These are phyloP conservation scores for Corapipo altera DNA, from an alignment of 2,113 vertebrate genomes.

Conservation along the genomic window DNA sequence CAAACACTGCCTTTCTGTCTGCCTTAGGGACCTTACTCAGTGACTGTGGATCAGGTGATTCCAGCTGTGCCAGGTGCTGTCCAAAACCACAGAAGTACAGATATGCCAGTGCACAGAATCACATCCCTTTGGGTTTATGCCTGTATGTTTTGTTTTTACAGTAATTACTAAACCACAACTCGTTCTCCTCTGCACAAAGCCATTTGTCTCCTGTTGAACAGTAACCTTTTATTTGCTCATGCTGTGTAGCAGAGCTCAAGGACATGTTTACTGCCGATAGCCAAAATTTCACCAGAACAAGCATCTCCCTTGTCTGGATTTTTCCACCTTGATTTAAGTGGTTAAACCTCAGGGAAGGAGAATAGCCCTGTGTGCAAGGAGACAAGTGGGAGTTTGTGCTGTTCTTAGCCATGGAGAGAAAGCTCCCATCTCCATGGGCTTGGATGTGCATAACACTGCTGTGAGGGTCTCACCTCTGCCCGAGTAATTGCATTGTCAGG, in stretches of 20 bases:
- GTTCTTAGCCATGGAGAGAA: not conserved
- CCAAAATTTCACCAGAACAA: slow-evolving; percentile 7
- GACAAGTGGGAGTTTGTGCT: not conserved
- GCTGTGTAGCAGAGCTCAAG: slow-evolving; percentile 34
- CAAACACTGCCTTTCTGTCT: not conserved
- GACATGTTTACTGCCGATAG: slow-evolving; percentile 3
- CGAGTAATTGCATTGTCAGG: not conserved
- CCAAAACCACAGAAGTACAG: not conserved
- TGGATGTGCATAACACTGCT: not conserved
- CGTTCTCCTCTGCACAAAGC: not conserved
- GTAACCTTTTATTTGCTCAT: slow-evolving; percentile 53
- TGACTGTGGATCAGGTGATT: not conserved
- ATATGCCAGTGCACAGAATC: not conserved
- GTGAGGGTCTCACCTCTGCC: not conserved
- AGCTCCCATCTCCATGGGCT: not conserved
- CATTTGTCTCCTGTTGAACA: slow-evolving; percentile 50
- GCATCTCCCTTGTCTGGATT: not conserved
- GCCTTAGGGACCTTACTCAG: not conserved
- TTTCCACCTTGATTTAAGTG: not conserved
- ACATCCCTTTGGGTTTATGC: not conserved
- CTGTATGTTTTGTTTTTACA: not conserved
- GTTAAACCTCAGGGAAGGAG: not conserved
- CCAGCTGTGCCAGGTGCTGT: not conserved
- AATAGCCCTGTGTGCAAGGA: not conserved
- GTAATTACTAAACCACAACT: not conserved